Base-by-base conservation (phyloP, 1,140 invertebrate species). In the Drosophila neocordata region DNA sequence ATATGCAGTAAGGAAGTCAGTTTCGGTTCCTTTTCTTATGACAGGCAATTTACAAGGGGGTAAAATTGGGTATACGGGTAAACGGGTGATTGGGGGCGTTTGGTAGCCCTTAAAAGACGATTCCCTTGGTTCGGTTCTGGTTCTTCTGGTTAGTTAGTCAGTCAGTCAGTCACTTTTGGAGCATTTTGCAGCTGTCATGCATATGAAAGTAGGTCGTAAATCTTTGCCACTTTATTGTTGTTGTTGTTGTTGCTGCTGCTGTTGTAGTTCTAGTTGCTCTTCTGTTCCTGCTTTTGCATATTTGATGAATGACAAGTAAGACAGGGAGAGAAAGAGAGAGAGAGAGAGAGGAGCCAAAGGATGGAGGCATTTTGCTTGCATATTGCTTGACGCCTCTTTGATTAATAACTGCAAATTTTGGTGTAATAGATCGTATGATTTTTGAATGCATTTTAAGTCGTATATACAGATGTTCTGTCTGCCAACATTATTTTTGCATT, bases 141-240 rank as follows among this genome's bases (percentile, higher is more conserved):
- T 52, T 62, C 48, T 57, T 53, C 27, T 65, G 52, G 69, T 31
- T 31, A 68, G 81, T 85, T 85, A 83, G 81, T 83, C 73, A 44
- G 41, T 44, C 41, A 44, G 41, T 44, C 41, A 80, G 72, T 83
- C 73, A 63, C 64, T 75, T 75, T 76, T 59, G 72, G 58, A 63
- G 65, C 73, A 64, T 72, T 80, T 76, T 71, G 73, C 81, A 81
- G 78, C 81, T 80, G 82, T 84, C 82, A 87, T 84, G 81, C 81
- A 85, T 85, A 83, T 75, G 83, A 85, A 85, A 85, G 82, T 88
- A 79, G 79, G 82, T 85, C 82, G 82, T 85, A 84, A 84, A 84
- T 84, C 81, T 84, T 73, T 57, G 69, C 41, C 67, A 74, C 69
- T 68, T 74, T 74, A 56, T 35, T 63, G 53, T 35, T 55, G 57